phyloP scores from a whole-genome alignment of 2,797 vertebrate genomes.

The Falco cherrug region DNA sequence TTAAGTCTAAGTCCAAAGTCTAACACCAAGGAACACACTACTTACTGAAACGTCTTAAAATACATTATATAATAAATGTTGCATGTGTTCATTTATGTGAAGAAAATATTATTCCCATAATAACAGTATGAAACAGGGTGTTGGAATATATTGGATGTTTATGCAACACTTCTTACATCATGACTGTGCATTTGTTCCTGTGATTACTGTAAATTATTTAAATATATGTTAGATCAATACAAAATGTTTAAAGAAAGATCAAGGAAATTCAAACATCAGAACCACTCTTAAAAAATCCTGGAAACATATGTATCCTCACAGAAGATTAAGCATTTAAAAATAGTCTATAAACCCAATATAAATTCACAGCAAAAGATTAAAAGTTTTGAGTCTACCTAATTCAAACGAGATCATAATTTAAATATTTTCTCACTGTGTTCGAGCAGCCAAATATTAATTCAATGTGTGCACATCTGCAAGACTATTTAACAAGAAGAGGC shows the following conservation, averaged over 20 bases:
- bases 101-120: background rate
- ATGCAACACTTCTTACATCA: background rate
- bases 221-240: background rate
- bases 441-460: background rate
- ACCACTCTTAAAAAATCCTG: background rate
- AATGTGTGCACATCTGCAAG: background rate
- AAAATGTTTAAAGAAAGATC: background rate
- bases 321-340: constrained; percentile 10
- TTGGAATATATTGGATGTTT: background rate
- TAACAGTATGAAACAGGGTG: background rate
- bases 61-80: background rate
- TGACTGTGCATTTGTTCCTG: background rate
- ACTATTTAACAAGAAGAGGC: background rate
- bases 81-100: background rate
- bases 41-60: background rate
- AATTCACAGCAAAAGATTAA: background rate
- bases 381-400: background rate
- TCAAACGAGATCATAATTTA: background rate
- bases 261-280: background rate
- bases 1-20: background rate
- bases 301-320: background rate
- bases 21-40: background rate
- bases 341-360: background rate
- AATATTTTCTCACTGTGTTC: constrained; percentile 13
- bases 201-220: background rate